Evolutionary conservation across 2,113 vertebrate genomes (phyloP).

Genomic region (Bothrops jararaca): DNA sequence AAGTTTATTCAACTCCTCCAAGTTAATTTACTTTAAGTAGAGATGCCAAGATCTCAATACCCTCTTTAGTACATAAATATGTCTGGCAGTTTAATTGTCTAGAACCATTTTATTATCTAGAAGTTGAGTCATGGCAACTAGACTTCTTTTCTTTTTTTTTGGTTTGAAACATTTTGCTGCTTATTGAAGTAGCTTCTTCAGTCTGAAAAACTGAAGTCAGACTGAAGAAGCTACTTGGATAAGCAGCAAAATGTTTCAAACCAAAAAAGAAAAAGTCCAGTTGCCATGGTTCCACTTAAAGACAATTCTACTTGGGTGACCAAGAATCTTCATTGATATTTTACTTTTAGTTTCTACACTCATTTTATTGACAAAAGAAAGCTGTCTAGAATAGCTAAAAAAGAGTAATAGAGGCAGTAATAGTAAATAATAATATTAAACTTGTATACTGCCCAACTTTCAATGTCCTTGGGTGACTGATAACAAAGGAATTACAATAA

Average conservation of each 20-base stretch:
- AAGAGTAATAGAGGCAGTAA: not conserved
- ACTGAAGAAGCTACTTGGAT: too few relatives aligned
- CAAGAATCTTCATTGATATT: not conserved
- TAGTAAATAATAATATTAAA: not conserved
- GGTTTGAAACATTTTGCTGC: too few relatives aligned
- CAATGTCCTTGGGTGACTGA: not conserved
- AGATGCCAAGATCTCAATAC: not conserved
- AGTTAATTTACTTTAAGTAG: not conserved
- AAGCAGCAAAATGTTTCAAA: too few relatives aligned
- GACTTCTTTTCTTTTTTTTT: too few relatives aligned
- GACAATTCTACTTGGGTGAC: too few relatives aligned
- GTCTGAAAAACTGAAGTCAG: too few relatives aligned
- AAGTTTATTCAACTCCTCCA: not conserved
- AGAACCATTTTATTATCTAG: not conserved
- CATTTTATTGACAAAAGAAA: not conserved
- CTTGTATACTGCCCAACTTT: not conserved
- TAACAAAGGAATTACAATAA: not conserved
- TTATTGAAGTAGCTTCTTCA: too few relatives aligned
- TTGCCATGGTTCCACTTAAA: too few relatives aligned
- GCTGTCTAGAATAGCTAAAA: not conserved
- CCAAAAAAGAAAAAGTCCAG: too few relatives aligned
- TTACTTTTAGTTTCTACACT: not conserved
- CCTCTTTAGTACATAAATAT: not conserved
- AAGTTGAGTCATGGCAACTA: too few relatives aligned
- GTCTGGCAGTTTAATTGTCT: not conserved